Evolutionary conservation across 2,888 invertebrate genomes (phyloP).

Genomic region (Sinopyrophorus schimmeli): DNA sequence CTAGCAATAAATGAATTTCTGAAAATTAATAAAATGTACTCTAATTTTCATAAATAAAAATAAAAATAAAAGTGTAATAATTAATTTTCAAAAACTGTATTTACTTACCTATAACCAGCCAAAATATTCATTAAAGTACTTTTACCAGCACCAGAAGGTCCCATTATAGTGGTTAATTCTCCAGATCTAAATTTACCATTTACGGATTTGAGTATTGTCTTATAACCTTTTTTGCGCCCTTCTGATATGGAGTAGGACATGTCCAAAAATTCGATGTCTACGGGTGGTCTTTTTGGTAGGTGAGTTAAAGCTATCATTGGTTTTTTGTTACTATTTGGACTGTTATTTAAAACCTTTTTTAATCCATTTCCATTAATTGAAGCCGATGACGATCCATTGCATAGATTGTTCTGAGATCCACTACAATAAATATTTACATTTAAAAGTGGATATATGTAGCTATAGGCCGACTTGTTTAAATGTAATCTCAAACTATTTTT

Average conservation of each 20-base stretch:
- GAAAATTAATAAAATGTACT: too few relatives aligned
- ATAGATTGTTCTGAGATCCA: constrained; percentile 73
- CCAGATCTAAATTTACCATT: constrained; percentile 88
- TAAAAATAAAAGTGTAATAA: too few relatives aligned
- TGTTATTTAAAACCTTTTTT: constrained; percentile 74
- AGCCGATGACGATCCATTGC: constrained; percentile 65
- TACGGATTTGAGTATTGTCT: constrained; percentile 84
- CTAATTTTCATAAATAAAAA: too few relatives aligned
- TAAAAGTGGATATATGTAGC: too few relatives aligned
- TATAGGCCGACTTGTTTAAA: too few relatives aligned
- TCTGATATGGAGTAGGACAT: constrained; percentile 89
- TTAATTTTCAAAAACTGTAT: constrained; percentile 1
- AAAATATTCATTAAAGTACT: constrained; percentile 88
- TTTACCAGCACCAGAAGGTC: constrained; percentile 83
- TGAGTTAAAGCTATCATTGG: constrained; percentile 78
- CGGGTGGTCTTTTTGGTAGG: constrained; percentile 82
- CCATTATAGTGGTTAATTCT: constrained; percentile 95
- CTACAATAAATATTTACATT: constrained; percentile 64
- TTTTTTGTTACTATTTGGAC: constrained; percentile 69
- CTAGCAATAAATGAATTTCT: too few relatives aligned
- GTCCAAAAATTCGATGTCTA: constrained; percentile 87
- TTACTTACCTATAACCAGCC: constrained; percentile 84
- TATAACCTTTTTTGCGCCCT: constrained; percentile 77
- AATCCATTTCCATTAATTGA: constrained; percentile 49
- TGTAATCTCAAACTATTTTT: too few relatives aligned